Evolutionary conservation across 2,113 vertebrate species (phyloP).

Genomic region (Datnioides undecimradiatus): DNA sequence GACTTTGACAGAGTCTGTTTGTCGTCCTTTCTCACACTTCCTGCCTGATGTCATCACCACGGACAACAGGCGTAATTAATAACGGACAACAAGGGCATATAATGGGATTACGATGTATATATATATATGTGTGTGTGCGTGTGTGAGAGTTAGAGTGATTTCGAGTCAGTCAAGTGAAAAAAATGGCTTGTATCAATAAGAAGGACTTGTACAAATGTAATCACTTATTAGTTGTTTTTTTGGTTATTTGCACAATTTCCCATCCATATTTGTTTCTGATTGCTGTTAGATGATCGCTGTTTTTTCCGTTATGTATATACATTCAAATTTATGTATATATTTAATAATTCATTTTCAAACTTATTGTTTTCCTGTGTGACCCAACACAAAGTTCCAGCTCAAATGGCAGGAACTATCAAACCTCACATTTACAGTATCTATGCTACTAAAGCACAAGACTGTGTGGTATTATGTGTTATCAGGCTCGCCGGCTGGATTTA

Average conservation of each 20-base stretch:
- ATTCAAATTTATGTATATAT: not conserved
- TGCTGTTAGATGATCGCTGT: too few relatives aligned
- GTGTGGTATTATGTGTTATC: not conserved
- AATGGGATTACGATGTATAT: not conserved
- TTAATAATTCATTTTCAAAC: not conserved
- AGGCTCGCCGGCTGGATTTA: not conserved
- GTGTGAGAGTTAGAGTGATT: not conserved
- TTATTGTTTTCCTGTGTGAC: not conserved
- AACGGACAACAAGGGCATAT: not conserved
- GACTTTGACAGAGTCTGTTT: conserved; percentile 39
- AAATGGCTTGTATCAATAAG: not conserved
- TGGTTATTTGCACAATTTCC: not conserved
- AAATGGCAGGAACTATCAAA: not conserved
- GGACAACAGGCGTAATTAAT: conserved; percentile 19
- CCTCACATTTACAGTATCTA: not conserved
- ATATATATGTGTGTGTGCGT: not conserved
- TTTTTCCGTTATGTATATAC: too few relatives aligned
- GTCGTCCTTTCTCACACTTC: conserved; percentile 46
- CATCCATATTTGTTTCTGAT: not conserved
- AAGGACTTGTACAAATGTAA: not conserved
- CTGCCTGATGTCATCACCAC: conserved; percentile 46
- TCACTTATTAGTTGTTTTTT: not conserved
- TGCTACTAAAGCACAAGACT: not conserved
- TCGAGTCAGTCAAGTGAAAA: not conserved
- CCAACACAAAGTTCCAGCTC: not conserved